A percentile compares a stretch with the other conserved stretches of the same genome.
Evolutionary conservation across 1,140 invertebrate genomes (phyloP).

Genomic region (Drosophila sucinea): DNA sequence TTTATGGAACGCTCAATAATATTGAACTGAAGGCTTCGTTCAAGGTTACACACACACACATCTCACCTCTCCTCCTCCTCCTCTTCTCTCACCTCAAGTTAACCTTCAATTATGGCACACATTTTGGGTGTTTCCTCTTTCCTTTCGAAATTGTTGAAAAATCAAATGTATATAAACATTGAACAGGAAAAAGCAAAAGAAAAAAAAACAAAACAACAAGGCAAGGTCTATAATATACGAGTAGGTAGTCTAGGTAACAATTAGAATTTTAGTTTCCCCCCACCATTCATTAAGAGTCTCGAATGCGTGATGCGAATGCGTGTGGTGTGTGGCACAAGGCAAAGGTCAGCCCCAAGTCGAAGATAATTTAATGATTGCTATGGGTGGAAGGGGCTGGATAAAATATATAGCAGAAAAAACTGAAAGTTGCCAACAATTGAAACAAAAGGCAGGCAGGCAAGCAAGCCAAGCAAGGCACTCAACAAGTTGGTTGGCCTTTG

Average conservation of each 20-base stretch:
- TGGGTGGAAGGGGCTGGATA: not conserved
- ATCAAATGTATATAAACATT: not conserved
- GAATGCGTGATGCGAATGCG: constrained; percentile 1
- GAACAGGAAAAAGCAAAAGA: not conserved
- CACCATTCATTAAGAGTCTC: not conserved
- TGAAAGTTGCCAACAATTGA: constrained; percentile 4
- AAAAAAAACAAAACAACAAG: not conserved
- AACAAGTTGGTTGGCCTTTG: constrained; percentile 3
- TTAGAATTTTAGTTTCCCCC: constrained; percentile 4
- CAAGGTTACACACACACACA: constrained; percentile 1
- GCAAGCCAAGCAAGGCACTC: not conserved
- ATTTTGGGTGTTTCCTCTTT: not conserved
- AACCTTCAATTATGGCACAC: constrained; percentile 1
- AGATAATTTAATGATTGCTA: constrained; percentile 13
- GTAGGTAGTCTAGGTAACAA: not conserved
- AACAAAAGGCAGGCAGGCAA: not conserved
- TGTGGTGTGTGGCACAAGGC: constrained; percentile 1
- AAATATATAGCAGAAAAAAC: constrained; percentile 7
- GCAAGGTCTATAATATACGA: not conserved
- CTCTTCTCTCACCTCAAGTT: not conserved
- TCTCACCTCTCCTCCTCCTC: not conserved
- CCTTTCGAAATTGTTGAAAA: constrained; percentile 1
- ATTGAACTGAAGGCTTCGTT: not conserved
- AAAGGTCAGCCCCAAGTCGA: constrained; percentile 8
- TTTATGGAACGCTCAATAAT: not conserved